Percentiles rank a stretch among this genome's conserved stretches.
These are phyloP conservation scores for Iphiclides podalirius DNA, from an alignment of 2,888 invertebrate genomes.

Conservation along the genomic window DNA sequence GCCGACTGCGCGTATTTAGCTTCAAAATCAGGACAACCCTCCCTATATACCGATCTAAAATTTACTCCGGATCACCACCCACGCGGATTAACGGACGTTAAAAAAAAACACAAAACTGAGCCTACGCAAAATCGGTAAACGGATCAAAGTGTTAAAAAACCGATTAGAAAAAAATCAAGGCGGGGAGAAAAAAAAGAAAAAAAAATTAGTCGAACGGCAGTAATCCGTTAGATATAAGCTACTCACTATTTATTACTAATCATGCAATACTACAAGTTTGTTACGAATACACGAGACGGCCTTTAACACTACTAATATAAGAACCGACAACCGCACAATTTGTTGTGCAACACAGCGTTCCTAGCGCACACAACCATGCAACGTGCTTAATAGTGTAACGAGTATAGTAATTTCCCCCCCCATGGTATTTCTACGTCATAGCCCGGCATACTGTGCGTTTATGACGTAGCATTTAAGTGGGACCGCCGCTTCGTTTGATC, in stretches of 20 bases:
- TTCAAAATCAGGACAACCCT: neutral
- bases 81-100: neutral
- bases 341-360: constrained; percentile 35
- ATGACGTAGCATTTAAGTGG: constrained; percentile 26
- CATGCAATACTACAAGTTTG: constrained; percentile 13
- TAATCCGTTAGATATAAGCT: constrained; percentile 28
- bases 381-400: constrained; percentile 41
- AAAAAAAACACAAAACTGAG: neutral
- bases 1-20: no score
- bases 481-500: constrained; percentile 29
- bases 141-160: constrained; percentile 29
- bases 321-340: constrained; percentile 42
- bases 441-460: constrained; percentile 30
- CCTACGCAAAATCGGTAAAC: constrained; percentile 12
- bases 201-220: constrained; percentile 31
- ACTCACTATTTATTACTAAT: constrained; percentile 26
- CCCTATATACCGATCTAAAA: constrained; percentile 15
- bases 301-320: constrained; percentile 39
- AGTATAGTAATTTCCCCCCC: constrained; percentile 41
- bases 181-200: constrained; percentile 1
- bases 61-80: neutral
- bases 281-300: neutral
- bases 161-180: no score
- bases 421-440: constrained; percentile 29
- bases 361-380: constrained; percentile 50